Conservation (phyloP, 37 sponge, comb jelly and placozoan species). For the Halichondria panicea region DNA sequence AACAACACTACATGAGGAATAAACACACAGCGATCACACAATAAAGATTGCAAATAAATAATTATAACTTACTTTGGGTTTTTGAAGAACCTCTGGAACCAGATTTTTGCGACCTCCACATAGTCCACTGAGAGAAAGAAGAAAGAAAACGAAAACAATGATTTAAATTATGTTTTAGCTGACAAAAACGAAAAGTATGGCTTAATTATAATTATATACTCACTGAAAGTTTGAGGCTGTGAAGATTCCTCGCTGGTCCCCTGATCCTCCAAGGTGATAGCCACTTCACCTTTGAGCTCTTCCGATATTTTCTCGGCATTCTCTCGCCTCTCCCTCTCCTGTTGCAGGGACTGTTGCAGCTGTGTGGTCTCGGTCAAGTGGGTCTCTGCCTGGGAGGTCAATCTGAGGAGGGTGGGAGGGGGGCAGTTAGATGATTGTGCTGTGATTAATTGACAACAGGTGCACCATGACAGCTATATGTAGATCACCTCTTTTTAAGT, state of each 20-base stretch:
- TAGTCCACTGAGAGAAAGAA: constrained; percentile 7
- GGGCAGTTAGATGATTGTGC: too few species aligned
- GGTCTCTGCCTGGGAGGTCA: too few species aligned
- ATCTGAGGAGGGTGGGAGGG: too few species aligned
- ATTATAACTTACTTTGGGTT: constrained; percentile 36
- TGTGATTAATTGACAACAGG: too few species aligned
- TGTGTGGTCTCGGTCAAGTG: background rate
- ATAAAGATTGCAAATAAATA: too few species aligned
- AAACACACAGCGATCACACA: too few species aligned
- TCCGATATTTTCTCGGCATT: constrained; percentile 16
- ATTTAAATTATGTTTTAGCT: background rate
- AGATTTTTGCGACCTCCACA: constrained; percentile 1
- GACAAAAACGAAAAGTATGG: too few species aligned
- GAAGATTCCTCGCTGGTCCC: background rate
- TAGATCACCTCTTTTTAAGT: background rate
- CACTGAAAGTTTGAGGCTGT: background rate
- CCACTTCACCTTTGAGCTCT: constrained; percentile 32
- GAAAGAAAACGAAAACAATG: background rate
- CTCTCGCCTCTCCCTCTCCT: constrained; percentile 30
- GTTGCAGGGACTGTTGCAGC: constrained; percentile 24
- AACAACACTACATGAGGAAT: constrained; percentile 24
- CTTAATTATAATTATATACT: too few species aligned
- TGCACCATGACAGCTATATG: too few species aligned
- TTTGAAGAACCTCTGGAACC: constrained; percentile 14
- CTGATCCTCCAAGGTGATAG: constrained; percentile 36